Evolutionary conservation across 2,888 invertebrate genomes (phyloP).

Genomic region (Nesidiocoris tenuis): DNA sequence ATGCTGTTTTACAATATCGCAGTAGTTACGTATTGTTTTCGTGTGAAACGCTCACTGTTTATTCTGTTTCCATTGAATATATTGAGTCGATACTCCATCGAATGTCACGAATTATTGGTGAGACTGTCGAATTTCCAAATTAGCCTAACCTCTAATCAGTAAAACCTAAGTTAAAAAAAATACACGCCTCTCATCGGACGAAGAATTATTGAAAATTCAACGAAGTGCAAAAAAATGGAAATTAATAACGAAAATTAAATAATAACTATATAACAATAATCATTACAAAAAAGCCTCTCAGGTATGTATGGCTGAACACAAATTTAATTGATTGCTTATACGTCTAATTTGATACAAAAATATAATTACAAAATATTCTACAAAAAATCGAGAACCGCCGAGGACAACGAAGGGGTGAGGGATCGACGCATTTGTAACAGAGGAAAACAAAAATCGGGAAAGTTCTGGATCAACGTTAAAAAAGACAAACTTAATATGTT

Average conservation of each 20-base stretch:
- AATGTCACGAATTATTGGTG: too few relatives aligned
- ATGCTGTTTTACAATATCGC: background rate
- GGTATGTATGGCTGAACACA: slow-evolving; percentile 50
- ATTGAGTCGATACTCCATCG: background rate
- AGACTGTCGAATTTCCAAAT: background rate
- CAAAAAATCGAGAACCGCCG: slow-evolving; percentile 35
- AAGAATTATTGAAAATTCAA: slow-evolving; percentile 14
- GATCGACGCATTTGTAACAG: too few relatives aligned
- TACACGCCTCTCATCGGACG: background rate
- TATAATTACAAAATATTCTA: slow-evolving; percentile 47
- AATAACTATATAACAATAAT: slow-evolving; percentile 16
- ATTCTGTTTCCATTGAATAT: background rate
- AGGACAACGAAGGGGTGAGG: slow-evolving; percentile 1
- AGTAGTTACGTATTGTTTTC: background rate
- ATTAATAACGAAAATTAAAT: slow-evolving; percentile 23
- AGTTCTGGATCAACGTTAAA: too few relatives aligned
- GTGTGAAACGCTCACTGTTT: background rate
- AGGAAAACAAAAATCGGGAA: too few relatives aligned
- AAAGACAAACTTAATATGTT: too few relatives aligned
- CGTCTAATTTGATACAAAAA: slow-evolving; percentile 48
- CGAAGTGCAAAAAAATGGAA: slow-evolving; percentile 21
- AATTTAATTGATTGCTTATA: slow-evolving; percentile 49
- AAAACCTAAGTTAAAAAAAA: slow-evolving; percentile 14
- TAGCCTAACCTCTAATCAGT: slow-evolving; percentile 23
- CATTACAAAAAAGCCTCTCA: slow-evolving; percentile 34